phyloP scores from a whole-genome alignment of 2,797 vertebrate species.

The Pipistrellus pygmaeus region DNA sequence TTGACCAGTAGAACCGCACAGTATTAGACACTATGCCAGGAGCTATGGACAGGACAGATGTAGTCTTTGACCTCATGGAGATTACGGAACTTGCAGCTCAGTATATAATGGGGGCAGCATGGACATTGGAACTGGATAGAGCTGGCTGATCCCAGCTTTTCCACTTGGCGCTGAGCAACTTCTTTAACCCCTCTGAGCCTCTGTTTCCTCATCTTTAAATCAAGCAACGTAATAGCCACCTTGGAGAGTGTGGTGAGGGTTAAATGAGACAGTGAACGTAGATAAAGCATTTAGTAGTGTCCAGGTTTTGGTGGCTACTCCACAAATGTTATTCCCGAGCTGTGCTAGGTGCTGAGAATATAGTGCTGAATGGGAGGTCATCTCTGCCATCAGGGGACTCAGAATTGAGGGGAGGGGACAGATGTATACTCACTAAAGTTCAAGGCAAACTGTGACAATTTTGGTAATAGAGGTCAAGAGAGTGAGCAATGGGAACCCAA shows the following conservation, averaged over 20 bases:
- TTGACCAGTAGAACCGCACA: background rate
- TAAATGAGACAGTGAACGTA: background rate
- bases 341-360: background rate
- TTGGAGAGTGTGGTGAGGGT: background rate
- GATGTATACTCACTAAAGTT: constrained; percentile 28
- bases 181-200: background rate
- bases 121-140: background rate
- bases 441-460: constrained; percentile 9
- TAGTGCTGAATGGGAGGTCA: background rate
- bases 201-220: constrained; percentile 14
- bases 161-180: background rate
- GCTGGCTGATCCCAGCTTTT: background rate
- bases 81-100: background rate
- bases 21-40: background rate
- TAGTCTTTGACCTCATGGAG: background rate
- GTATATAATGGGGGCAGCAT: background rate
- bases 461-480: background rate
- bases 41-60: background rate
- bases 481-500: background rate
- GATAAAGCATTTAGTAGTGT: background rate
- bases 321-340: too few relatives aligned
- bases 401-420: background rate
- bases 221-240: background rate
- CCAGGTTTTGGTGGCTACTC: background rate
- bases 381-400: background rate